Evolutionary conservation across 1,140 invertebrate genomes (phyloP), one percentile per base, ranked within the genome.

Genomic region (Hycleus phaleratus): DNA sequence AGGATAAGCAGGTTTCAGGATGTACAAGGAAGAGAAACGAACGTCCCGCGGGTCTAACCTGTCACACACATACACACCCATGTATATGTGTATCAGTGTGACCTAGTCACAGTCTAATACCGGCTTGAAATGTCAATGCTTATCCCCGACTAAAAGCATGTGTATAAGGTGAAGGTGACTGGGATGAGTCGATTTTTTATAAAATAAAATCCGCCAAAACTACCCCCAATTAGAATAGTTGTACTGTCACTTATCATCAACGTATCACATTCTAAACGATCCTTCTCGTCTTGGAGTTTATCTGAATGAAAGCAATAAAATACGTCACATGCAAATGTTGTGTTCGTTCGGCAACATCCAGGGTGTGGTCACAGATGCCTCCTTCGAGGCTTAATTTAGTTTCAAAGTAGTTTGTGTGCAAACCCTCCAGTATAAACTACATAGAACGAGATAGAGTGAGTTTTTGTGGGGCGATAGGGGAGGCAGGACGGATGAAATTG

Each of bases 301-400:
- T 72, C 68, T 68, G 62, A 63, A 71, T 69, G 66, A 64, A 57
- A 66, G 69, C 68, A 73, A 72, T 73, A 72, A 72, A 73, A 72
- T 72, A 72, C 69, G 71, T 73, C 71, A 73, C 70, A 72, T 72
- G 71, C 71, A 73, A 73, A 72, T 71, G 68, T 69, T 64, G 62
- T 38, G 50, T 56, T 43, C 43, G 44, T 55, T 55, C 51, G 60
- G 59, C 67, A 68, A 67, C 67, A 66, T 68, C 63, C 67, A 61
- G 70, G 69, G 70, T 73, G 70, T 71, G 71, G 71, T 73, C 71
- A 73, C 71, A 73, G 71, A 73, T 73, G 71, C 71, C 70, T 72
- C 66, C 69, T 65, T 61, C 66, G 63, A 65, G 68, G 69, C 70
- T 72, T 73, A 73, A 73, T 73, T 73, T 72, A 73, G 71, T 73